Evolutionary conservation across 2,113 vertebrate species (phyloP).

Genomic region (Myrmecobius fasciatus): DNA sequence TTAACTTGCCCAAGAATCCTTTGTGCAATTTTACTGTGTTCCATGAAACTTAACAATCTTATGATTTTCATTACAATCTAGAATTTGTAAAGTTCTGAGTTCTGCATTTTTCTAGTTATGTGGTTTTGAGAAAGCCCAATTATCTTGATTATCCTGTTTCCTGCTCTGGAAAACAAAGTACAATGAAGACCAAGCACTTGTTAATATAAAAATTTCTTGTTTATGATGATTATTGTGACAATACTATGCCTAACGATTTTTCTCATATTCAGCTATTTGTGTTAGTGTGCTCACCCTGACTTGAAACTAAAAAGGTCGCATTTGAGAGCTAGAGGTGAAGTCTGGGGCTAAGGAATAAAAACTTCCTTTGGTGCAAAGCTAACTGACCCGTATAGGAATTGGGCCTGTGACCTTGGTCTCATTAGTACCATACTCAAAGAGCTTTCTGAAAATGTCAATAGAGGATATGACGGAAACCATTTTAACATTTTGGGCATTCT

Average conservation of each 20-base stretch:
- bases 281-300: not conserved
- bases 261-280: not conserved
- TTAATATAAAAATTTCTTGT: not conserved
- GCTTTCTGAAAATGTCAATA: not conserved
- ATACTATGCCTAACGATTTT: not conserved
- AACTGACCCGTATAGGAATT: not conserved
- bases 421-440: accelerated
- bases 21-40: not conserved
- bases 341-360: not conserved
- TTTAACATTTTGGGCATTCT: not conserved
- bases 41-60: not conserved
- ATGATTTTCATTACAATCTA: not conserved
- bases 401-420: accelerated
- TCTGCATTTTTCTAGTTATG: not conserved
- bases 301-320: not conserved
- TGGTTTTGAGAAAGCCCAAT: not conserved
- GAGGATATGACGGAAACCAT: not conserved
- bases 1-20: not conserved
- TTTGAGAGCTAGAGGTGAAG: not conserved
- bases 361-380: not conserved
- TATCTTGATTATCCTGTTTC: not conserved
- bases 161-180: not conserved
- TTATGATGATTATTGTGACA: not conserved
- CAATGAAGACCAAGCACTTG: not conserved
- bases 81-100: not conserved